Percentiles rank a stretch among this genome's conserved stretches.
These are phyloP conservation scores for Tipula lateralis DNA, from an alignment of 2,888 invertebrate species.

Conservation along the genomic window DNA sequence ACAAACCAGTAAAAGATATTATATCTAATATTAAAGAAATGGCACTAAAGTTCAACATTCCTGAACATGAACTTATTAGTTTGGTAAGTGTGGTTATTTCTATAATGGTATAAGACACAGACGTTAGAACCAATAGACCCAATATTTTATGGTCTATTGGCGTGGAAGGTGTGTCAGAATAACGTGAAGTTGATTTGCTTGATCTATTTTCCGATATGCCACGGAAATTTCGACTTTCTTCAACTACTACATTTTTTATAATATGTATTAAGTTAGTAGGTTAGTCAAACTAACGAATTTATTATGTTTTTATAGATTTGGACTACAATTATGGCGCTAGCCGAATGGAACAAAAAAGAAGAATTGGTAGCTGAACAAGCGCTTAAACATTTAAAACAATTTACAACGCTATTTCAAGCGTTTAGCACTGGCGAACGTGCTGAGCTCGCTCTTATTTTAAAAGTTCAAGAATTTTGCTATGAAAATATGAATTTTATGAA, in stretches of 20 bases:
- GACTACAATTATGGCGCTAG: slow-evolving; percentile 90
- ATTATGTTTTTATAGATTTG: slow-evolving; percentile 62
- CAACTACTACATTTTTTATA: neutral
- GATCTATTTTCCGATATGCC: neutral
- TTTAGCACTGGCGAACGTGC: slow-evolving; percentile 82
- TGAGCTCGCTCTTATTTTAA: slow-evolving; percentile 81
- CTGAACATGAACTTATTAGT: slow-evolving; percentile 84
- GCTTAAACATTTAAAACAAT: slow-evolving; percentile 79
- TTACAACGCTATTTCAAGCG: slow-evolving; percentile 79
- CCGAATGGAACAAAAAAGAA: slow-evolving; percentile 98
- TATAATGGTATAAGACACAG: neutral
- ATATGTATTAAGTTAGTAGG: neutral
- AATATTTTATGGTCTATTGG: neutral
- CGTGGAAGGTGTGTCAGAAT: slow-evolving; percentile 19
- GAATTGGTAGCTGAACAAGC: slow-evolving; percentile 95
- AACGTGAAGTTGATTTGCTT: neutral
- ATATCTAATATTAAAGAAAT: slow-evolving; percentile 81
- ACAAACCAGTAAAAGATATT: slow-evolving; percentile 79
- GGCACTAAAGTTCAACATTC: slow-evolving; percentile 74
- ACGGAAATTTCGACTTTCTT: neutral
- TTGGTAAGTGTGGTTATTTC: slow-evolving; percentile 58
- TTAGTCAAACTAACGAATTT: neutral
- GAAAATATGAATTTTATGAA: slow-evolving; percentile 99
- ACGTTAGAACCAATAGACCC: neutral
- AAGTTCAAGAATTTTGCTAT: slow-evolving; percentile 96